Percentiles rank a stretch among this genome's conserved stretches.
Conservation (phyloP, 2,888 invertebrate species). For the Melanostoma scalare region DNA sequence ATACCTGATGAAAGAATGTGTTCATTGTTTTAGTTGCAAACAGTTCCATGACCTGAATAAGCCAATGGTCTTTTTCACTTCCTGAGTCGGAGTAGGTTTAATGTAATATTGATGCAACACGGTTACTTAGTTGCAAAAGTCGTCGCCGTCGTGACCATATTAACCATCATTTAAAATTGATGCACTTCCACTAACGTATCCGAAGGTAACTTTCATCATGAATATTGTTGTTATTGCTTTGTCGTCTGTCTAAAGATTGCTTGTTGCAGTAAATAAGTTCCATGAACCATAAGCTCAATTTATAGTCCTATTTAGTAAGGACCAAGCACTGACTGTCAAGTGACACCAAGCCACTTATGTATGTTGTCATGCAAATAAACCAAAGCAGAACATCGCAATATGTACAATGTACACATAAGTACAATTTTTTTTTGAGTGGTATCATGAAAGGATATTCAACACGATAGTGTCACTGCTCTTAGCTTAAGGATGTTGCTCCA, state of each 20-base stretch:
- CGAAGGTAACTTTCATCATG: too few species aligned
- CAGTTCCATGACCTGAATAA: too few species aligned
- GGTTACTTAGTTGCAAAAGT: too few species aligned
- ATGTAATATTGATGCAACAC: too few species aligned
- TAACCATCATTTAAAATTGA: too few species aligned
- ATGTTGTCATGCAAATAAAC: conserved; percentile 15
- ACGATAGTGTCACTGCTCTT: conserved; percentile 36
- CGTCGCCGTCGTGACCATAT: too few species aligned
- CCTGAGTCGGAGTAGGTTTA: too few species aligned
- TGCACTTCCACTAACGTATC: too few species aligned
- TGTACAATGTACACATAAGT: conserved; percentile 1
- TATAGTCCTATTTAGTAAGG: conserved; percentile 28
- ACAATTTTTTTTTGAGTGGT: conserved; percentile 15
- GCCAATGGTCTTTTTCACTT: too few species aligned
- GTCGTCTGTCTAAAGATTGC: conserved; percentile 17
- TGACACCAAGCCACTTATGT: conserved; percentile 41
- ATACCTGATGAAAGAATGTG: too few species aligned
- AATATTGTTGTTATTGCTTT: too few species aligned
- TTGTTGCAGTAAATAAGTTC: conserved; percentile 23
- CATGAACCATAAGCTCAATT: conserved; percentile 15
- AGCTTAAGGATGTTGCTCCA: conserved; percentile 57
- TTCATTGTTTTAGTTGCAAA: too few species aligned
- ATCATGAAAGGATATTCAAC: conserved; percentile 32
- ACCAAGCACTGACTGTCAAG: conserved; percentile 44
- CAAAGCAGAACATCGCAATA: conserved; percentile 10